Evolutionary conservation across 2,888 invertebrate species (phyloP).

Genomic region (Nowickia ferox): DNA sequence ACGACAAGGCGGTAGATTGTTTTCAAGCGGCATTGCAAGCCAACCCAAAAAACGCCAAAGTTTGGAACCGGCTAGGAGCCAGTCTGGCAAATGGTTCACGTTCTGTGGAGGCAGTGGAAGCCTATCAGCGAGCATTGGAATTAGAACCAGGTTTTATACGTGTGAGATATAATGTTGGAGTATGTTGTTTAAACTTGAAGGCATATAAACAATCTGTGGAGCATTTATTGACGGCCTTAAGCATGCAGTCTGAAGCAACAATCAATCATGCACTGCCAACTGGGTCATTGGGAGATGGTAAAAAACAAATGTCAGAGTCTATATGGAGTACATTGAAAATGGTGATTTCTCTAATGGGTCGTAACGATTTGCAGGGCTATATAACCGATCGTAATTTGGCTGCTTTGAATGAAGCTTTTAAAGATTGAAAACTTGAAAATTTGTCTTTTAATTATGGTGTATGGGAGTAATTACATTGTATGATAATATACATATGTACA

Average conservation of each 20-base stretch:
- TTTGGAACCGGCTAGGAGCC: slow-evolving; percentile 99
- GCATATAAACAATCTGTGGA: slow-evolving; percentile 97
- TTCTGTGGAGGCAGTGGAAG: slow-evolving; percentile 97
- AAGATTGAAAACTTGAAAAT: slow-evolving; percentile 74
- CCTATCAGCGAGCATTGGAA: slow-evolving; percentile 95
- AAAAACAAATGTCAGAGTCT: slow-evolving; percentile 91
- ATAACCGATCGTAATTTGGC: slow-evolving; percentile 86
- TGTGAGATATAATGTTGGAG: slow-evolving; percentile 98
- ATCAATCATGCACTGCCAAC: slow-evolving; percentile 85
- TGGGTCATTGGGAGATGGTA: slow-evolving; percentile 79
- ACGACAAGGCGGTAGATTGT: slow-evolving; percentile 98
- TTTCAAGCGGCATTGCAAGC: slow-evolving; percentile 95
- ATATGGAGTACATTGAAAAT: slow-evolving; percentile 97
- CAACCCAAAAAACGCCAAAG: slow-evolving; percentile 89
- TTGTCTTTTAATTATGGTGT: background rate
- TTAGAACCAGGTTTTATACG: slow-evolving; percentile 97
- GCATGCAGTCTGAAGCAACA: slow-evolving; percentile 90
- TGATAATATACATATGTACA: background rate
- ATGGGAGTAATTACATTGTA: slow-evolving; percentile 9
- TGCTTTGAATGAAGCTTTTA: slow-evolving; percentile 86
- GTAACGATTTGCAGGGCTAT: slow-evolving; percentile 86
- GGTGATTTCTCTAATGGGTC: slow-evolving; percentile 92
- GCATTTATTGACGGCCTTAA: slow-evolving; percentile 96
- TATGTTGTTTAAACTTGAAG: slow-evolving; percentile 97
- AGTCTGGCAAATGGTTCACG: slow-evolving; percentile 97